These are phyloP conservation scores for Lasioglossum zephyrum DNA, from an alignment of 2,888 invertebrate species.

Conservation along the genomic window DNA sequence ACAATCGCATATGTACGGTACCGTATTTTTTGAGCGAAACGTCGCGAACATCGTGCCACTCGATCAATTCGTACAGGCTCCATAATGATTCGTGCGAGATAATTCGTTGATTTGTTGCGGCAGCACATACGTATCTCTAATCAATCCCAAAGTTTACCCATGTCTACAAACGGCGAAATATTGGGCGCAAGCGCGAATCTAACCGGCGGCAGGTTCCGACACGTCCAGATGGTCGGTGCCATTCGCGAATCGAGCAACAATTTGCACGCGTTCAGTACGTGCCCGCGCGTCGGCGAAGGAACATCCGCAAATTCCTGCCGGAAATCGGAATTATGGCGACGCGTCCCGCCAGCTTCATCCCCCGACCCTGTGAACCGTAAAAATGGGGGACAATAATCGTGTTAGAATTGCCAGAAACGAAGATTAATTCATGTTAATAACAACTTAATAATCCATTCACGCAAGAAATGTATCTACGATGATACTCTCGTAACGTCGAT, in stretches of 20 bases:
- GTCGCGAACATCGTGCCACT: not conserved
- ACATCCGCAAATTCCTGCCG: constrained; percentile 17
- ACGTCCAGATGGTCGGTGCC: constrained; percentile 52
- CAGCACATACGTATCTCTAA: not conserved
- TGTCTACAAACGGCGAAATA: constrained; percentile 11
- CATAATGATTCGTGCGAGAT: not conserved
- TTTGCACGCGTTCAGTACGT: constrained; percentile 48
- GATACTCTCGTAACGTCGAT: not conserved
- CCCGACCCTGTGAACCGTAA: not conserved
- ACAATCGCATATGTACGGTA: not conserved
- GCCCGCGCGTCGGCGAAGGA: constrained; percentile 39
- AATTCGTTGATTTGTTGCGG: not conserved
- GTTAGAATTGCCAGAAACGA: not conserved
- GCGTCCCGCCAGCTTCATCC: not conserved
- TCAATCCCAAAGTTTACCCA: not conserved
- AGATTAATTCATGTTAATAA: no score
- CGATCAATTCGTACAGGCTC: not conserved
- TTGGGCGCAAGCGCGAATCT: constrained; percentile 63
- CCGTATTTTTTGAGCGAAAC: not conserved
- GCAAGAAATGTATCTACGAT: not conserved
- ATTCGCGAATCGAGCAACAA: constrained; percentile 46
- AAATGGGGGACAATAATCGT: not conserved
- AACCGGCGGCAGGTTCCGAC: constrained; percentile 26
- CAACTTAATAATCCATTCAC: not conserved
- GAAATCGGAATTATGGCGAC: not conserved